Conservation (phyloP, 2,113 vertebrate species). For the Pachycephala philippinensis region DNA sequence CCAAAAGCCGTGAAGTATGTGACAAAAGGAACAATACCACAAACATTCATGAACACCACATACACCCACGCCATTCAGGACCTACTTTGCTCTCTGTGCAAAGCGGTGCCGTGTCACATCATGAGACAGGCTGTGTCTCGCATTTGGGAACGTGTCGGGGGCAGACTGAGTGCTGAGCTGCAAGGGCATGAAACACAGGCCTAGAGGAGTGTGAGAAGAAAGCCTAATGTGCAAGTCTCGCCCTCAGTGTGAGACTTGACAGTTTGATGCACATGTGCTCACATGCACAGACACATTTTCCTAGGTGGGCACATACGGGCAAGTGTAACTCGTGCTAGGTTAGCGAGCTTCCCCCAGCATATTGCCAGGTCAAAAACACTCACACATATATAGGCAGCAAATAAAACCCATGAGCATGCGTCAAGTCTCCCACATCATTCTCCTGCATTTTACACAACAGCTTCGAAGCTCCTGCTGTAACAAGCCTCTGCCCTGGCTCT, state of each 20-base stretch:
- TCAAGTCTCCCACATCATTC: background rate
- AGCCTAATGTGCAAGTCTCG: background rate
- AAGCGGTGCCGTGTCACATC: rapidly evolving
- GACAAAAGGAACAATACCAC: background rate
- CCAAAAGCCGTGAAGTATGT: rapidly evolving
- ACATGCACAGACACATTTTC: background rate
- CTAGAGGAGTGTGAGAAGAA: background rate
- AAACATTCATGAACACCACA: background rate
- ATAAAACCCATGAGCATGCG: background rate
- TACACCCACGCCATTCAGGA: rapidly evolving
- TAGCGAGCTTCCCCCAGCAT: background rate
- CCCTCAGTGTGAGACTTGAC: background rate
- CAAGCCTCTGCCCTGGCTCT: background rate
- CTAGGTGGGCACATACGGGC: rapidly evolving
- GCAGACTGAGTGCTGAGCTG: background rate
- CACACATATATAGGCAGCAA: background rate
- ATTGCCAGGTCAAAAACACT: background rate
- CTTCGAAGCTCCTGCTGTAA: background rate
- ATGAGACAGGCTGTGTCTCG: rapidly evolving
- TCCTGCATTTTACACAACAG: background rate
- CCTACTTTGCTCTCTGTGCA: background rate
- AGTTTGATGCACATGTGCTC: background rate
- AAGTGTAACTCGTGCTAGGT: rapidly evolving
- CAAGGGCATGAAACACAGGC: background rate
- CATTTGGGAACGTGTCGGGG: rapidly evolving